Conservation (phyloP, 2,888 invertebrate genomes). For the Hypsopygia costalis region DNA sequence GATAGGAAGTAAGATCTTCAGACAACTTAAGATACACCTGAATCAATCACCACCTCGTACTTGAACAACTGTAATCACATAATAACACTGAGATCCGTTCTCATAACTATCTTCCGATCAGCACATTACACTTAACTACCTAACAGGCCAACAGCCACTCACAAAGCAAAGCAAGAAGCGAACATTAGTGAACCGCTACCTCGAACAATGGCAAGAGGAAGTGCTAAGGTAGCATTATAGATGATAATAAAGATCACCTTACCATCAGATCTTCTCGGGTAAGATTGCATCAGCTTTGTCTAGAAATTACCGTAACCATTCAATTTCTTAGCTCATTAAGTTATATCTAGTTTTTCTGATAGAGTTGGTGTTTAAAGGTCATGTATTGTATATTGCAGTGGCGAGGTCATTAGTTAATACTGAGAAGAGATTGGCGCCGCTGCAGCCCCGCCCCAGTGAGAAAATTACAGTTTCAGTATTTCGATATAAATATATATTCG, state of each 20-base stretch:
- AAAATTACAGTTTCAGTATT: no score
- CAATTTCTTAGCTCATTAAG: conserved; percentile 4
- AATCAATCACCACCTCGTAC: no score
- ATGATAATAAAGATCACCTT: conserved; percentile 7
- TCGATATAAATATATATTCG: no score
- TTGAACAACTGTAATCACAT: background rate
- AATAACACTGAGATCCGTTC: background rate
- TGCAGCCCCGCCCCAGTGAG: no score
- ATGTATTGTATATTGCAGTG: no score
- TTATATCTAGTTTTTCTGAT: background rate
- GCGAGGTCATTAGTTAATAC: no score
- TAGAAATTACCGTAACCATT: conserved; percentile 4
- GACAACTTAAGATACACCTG: no score
- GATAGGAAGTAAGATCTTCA: no score
- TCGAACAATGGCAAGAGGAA: conserved; percentile 6
- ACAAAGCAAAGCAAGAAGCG: background rate
- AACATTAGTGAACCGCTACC: conserved; percentile 1
- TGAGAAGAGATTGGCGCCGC: no score
- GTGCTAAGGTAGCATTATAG: background rate
- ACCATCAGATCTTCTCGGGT: background rate
- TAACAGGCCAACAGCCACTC: no score
- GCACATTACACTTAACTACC: background rate
- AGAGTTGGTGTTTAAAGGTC: background rate
- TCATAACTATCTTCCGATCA: background rate
- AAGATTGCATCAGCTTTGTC: conserved; percentile 7